These are phyloP conservation scores for Syngnathus scovelli DNA, from an alignment of 2,113 vertebrate genomes.

Conservation along the genomic window DNA sequence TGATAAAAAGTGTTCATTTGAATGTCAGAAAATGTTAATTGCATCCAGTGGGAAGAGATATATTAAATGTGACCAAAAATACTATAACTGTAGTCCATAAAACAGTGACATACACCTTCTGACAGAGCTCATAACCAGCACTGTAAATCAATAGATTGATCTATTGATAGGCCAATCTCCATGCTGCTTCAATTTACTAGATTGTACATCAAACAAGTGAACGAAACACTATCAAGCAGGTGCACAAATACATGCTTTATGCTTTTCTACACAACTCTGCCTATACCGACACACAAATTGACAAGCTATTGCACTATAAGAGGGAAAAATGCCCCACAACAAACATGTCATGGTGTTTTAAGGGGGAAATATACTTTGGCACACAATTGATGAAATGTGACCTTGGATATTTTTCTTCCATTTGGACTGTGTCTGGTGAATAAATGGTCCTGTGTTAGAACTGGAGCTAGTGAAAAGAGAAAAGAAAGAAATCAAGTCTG, in stretches of 20 bases:
- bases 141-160: constrained; percentile 61
- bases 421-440: constrained; percentile 50
- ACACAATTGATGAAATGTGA: constrained; percentile 60
- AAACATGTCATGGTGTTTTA: constrained; percentile 67
- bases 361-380: constrained; percentile 61
- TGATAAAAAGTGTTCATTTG: constrained; percentile 58
- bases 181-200: constrained; percentile 54
- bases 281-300: constrained; percentile 26
- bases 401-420: constrained; percentile 52
- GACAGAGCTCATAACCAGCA: constrained; percentile 54
- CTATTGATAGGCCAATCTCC: constrained; percentile 46
- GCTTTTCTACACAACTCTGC: neutral
- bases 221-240: constrained; percentile 29
- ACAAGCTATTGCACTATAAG: constrained; percentile 55
- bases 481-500: constrained; percentile 10
- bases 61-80: constrained; percentile 42
- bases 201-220: constrained; percentile 49
- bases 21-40: constrained; percentile 69
- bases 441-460: constrained; percentile 48
- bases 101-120: constrained; percentile 55
- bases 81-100: constrained; percentile 54
- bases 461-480: constrained; percentile 8
- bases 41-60: constrained; percentile 59
- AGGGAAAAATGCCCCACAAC: constrained; percentile 55
- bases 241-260: constrained; percentile 27